Evolutionary conservation across 2,797 vertebrate species (phyloP).

Genomic region (Hemibagrus guttatus): DNA sequence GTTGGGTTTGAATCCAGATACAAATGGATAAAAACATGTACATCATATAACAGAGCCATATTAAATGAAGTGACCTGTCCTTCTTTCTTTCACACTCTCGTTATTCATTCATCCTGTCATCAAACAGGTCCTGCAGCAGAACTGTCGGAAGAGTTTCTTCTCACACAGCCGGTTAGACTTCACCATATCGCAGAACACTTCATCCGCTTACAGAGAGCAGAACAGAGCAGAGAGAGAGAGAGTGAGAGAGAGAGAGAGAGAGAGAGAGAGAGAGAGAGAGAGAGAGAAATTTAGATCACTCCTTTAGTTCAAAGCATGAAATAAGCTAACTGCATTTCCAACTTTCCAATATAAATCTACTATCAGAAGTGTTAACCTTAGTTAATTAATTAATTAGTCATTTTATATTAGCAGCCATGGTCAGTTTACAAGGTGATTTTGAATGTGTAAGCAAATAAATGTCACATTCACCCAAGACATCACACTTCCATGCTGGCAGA

Average conservation of each 20-base stretch:
- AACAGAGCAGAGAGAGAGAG: constrained; percentile 38
- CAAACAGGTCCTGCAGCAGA: constrained; percentile 91
- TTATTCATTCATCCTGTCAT: constrained; percentile 78
- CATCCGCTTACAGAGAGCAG: constrained; percentile 75
- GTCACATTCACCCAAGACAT: not conserved
- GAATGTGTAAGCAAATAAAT: not conserved
- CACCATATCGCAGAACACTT: constrained; percentile 92
- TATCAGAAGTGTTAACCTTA: not conserved
- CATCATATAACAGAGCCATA: constrained; percentile 39
- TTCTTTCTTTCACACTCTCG: not conserved
- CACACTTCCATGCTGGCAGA: not conserved
- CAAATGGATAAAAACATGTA: constrained; percentile 54
- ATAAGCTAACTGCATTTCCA: not conserved
- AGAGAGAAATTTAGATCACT: not conserved
- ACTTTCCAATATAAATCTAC: not conserved
- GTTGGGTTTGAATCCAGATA: constrained; percentile 49
- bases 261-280: constrained; percentile 27
- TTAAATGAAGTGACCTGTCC: constrained; percentile 18
- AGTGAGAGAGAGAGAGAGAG: constrained; percentile 17
- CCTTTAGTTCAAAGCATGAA: not conserved
- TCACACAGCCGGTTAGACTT: constrained; percentile 90
- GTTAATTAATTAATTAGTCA: not conserved
- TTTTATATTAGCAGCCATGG: not conserved
- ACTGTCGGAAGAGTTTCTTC: constrained; percentile 88
- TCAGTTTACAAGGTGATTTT: not conserved